Percentiles rank a stretch among this genome's conserved stretches.
These are phyloP conservation scores for Phocoena phocoena DNA, from an alignment of 2,113 vertebrate genomes.

Conservation along the genomic window DNA sequence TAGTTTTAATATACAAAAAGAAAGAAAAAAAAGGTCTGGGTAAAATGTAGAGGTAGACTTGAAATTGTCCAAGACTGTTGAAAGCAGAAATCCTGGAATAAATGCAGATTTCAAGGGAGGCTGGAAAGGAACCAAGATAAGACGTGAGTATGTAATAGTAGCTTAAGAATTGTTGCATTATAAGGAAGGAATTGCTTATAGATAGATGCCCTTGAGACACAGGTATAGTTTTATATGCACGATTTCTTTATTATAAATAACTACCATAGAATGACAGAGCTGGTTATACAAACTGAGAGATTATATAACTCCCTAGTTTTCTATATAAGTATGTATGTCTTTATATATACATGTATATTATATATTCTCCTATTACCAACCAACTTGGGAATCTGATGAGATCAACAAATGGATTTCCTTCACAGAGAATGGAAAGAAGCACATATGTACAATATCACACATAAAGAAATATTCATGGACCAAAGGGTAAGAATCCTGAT, in stretches of 20 bases:
- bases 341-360: not conserved
- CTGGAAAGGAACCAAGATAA: not conserved
- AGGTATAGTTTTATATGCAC: not conserved
- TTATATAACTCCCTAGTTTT: not conserved
- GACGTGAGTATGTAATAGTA: not conserved
- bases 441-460: not conserved
- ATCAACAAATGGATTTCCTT: not conserved
- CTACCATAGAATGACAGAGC: not conserved
- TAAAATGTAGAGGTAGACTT: not conserved
- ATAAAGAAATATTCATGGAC: not conserved
- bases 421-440: not conserved
- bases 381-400: not conserved
- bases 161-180: not conserved
- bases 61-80: not conserved
- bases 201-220: not conserved
- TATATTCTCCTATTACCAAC: not conserved
- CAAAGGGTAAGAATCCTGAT: not conserved
- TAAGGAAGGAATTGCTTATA: not conserved
- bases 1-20: not conserved
- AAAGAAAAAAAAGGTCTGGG: not conserved
- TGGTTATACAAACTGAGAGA: not conserved
- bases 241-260: not conserved
- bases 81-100: not conserved
- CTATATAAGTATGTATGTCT: not conserved
- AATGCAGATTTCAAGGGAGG: not conserved